These are phyloP conservation scores for Procambarus virginalis DNA, from an alignment of 1,140 invertebrate genomes.

Conservation along the genomic window DNA sequence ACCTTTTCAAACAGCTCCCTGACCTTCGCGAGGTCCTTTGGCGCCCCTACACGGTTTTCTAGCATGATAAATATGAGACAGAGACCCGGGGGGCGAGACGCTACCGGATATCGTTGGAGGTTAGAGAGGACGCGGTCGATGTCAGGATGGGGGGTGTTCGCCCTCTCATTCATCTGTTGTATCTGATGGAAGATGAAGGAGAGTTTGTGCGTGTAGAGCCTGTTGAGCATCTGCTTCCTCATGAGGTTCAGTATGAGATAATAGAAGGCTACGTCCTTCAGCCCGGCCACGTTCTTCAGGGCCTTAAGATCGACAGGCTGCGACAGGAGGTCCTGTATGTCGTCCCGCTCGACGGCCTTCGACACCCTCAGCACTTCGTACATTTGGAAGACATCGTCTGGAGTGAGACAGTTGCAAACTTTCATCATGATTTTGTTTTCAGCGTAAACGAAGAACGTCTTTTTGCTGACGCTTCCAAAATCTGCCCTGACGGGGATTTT, in stretches of 20 bases:
- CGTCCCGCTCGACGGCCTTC: constrained; percentile 30
- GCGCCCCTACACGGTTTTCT: constrained; percentile 23
- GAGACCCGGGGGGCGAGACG: constrained; percentile 54
- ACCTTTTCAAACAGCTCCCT: constrained; percentile 65
- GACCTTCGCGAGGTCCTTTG: constrained; percentile 48
- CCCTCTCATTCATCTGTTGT: background rate
- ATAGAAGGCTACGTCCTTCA: constrained; percentile 68
- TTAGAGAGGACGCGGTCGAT: constrained; percentile 7
- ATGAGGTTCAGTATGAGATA: constrained; percentile 59
- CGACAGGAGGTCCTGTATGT: constrained; percentile 38
- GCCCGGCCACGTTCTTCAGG: constrained; percentile 36
- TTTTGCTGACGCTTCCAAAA: constrained; percentile 9
- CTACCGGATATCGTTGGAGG: constrained; percentile 49
- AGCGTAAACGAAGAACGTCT: constrained; percentile 58
- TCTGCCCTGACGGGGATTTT: constrained; percentile 34
- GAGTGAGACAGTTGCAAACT: constrained; percentile 46
- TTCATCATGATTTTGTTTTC: constrained; percentile 62
- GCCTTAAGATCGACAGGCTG: constrained; percentile 3
- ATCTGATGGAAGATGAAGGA: constrained; percentile 53
- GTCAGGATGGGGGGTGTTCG: background rate
- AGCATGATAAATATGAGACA: constrained; percentile 67
- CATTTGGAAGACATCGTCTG: constrained; percentile 48
- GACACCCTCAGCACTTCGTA: constrained; percentile 32
- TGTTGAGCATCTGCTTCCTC: constrained; percentile 52
- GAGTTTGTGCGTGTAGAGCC: constrained; percentile 66